phyloP scores from a whole-genome alignment of 2,797 vertebrate species.

The Tapirus indicus region DNA sequence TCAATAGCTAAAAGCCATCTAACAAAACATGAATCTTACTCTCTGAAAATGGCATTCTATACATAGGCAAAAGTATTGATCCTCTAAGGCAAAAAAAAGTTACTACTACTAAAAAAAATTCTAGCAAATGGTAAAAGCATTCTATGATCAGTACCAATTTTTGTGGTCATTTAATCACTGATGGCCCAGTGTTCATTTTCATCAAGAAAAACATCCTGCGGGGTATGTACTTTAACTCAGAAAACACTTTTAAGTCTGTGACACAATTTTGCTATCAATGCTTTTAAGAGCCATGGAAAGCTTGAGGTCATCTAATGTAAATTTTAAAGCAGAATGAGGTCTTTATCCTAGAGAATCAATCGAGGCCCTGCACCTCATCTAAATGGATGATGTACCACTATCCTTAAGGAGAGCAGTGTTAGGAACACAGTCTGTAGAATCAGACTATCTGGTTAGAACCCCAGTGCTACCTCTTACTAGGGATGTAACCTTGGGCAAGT shows the following conservation, averaged over 20 bases:
- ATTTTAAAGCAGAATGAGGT: constrained; percentile 3
- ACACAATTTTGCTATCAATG: background rate
- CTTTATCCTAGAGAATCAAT: background rate
- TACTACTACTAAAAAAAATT: background rate
- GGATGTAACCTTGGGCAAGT: background rate
- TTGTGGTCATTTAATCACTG: background rate
- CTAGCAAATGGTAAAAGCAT: constrained; percentile 17
- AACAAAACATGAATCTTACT: constrained; percentile 9
- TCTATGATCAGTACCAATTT: background rate
- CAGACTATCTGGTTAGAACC: background rate
- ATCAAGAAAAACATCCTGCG: background rate
- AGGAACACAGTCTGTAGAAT: background rate
- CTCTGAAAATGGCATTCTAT: background rate
- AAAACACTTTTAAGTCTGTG: constrained; percentile 18
- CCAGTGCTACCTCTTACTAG: background rate
- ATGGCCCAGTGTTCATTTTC: background rate
- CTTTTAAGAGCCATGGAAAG: constrained; percentile 16
- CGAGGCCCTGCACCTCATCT: background rate
- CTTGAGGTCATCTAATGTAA: background rate
- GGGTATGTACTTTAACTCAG: background rate
- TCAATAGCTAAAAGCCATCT: background rate
- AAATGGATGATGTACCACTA: background rate
- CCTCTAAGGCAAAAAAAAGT: background rate
- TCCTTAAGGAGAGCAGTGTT: background rate
- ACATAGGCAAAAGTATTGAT: background rate